Percentiles rank a stretch among this genome's conserved stretches.
Conservation (phyloP, 2,888 invertebrate species). For the Rhingia rostrata region DNA sequence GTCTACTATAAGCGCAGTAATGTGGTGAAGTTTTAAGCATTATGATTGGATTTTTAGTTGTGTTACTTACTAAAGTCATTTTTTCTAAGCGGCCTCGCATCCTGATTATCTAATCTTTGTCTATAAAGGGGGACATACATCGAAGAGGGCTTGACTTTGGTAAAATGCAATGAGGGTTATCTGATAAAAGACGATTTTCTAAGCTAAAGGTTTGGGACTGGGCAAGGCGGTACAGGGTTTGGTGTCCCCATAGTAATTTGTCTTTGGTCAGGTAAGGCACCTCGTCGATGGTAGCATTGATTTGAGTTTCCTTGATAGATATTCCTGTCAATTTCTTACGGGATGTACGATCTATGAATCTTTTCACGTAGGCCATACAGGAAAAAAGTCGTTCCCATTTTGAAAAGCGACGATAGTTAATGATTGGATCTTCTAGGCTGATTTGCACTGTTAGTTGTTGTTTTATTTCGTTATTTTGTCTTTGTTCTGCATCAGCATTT, state of each 20-base stretch:
- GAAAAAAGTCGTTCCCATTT: constrained; percentile 32
- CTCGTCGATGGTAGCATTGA: constrained; percentile 2
- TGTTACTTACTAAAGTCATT: constrained; percentile 31
- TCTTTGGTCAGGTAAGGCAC: constrained; percentile 13
- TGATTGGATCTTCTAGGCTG: not conserved
- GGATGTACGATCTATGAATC: constrained; percentile 11
- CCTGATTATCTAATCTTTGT: constrained; percentile 43
- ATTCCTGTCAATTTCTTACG: constrained; percentile 19
- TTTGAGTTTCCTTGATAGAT: constrained; percentile 8
- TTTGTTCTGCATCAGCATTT: not conserved
- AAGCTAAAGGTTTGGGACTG: constrained; percentile 28
- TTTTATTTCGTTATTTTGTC: not conserved
- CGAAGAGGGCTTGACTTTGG: constrained; percentile 35
- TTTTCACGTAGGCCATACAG: constrained; percentile 23
- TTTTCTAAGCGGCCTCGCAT: constrained; percentile 66
- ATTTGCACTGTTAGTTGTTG: constrained; percentile 10
- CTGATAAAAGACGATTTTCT: constrained; percentile 27
- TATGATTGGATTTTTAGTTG: constrained; percentile 59
- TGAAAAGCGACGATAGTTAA: constrained; percentile 4
- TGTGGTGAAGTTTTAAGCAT: constrained; percentile 48
- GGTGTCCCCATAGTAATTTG: constrained; percentile 25
- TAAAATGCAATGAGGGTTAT: constrained; percentile 19
- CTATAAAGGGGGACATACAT: constrained; percentile 61
- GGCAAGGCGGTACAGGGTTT: constrained; percentile 39
- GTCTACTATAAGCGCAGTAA: constrained; percentile 47